A percentile compares a stretch with the other conserved stretches of the same genome.
phyloP scores from a whole-genome alignment of 2,113 vertebrate genomes.

The Riparia riparia region DNA sequence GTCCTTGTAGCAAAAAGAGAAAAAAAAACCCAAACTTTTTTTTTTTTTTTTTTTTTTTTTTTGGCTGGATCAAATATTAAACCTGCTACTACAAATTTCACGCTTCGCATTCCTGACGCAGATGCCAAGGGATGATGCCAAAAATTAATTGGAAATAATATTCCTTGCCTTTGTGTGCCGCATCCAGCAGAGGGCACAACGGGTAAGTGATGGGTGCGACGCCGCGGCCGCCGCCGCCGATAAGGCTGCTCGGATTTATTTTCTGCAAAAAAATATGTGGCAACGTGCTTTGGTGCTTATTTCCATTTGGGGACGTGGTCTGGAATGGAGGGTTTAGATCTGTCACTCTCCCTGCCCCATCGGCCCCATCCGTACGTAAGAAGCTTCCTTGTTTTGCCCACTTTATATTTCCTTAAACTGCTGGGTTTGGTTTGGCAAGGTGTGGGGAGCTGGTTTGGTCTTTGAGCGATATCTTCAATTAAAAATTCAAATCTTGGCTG shows the following conservation, averaged over 20 bases:
- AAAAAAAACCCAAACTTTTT: background rate
- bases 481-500: slow-evolving; percentile 51
- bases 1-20: slow-evolving; percentile 72
- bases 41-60: slow-evolving; percentile 68
- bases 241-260: slow-evolving; percentile 70
- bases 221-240: background rate
- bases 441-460: slow-evolving; percentile 39
- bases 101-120: slow-evolving; percentile 78
- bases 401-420: slow-evolving; percentile 50
- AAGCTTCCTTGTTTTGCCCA: background rate
- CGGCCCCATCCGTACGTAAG: background rate
- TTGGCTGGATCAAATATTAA: slow-evolving; percentile 84
- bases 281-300: slow-evolving; percentile 72
- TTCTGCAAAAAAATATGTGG: slow-evolving; percentile 76
- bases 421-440: slow-evolving; percentile 69
- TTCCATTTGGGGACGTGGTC: slow-evolving; percentile 77
- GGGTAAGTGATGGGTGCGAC: slow-evolving; percentile 49
- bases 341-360: slow-evolving; percentile 28
- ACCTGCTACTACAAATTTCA: slow-evolving; percentile 87
- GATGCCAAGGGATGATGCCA: slow-evolving; percentile 78
- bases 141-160: slow-evolving; percentile 77
- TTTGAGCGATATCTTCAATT: slow-evolving; percentile 23
- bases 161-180: slow-evolving; percentile 64
- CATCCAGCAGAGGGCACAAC: slow-evolving; percentile 82
- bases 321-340: slow-evolving; percentile 75